A percentile compares a stretch with the other conserved stretches of the same genome.
phyloP scores from a whole-genome alignment of 2,113 vertebrate genomes.

The Alosa alosa region DNA sequence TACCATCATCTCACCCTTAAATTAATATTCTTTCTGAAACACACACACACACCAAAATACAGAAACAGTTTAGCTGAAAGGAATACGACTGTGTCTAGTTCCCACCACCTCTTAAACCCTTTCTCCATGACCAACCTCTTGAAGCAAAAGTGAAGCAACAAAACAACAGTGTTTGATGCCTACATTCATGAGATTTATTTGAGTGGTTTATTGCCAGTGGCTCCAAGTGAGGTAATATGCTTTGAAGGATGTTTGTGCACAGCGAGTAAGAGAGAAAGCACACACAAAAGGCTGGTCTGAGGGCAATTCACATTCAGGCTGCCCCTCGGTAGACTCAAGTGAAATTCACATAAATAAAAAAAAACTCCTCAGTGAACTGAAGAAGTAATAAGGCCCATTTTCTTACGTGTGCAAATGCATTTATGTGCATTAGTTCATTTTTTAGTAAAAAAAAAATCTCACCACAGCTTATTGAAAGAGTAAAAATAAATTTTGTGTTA shows the following conservation, averaged over 20 bases:
- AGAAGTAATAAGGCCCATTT: not conserved
- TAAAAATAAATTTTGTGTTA: not conserved
- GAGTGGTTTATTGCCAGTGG: not conserved
- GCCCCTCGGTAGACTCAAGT: not conserved
- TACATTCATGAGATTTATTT: slow-evolving; percentile 15
- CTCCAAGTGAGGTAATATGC: slow-evolving; percentile 15
- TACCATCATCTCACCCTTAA: not conserved
- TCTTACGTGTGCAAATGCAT: not conserved
- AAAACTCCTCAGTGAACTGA: not conserved
- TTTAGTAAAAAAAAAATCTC: not conserved
- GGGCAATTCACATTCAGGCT: not conserved
- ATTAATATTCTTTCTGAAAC: not conserved
- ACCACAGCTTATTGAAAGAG: not conserved
- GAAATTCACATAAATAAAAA: slow-evolving; percentile 2
- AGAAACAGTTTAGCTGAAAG: not conserved
- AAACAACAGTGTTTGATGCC: slow-evolving; percentile 15
- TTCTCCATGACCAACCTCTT: slow-evolving; percentile 8
- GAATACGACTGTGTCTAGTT: not conserved
- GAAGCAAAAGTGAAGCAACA: slow-evolving; percentile 10
- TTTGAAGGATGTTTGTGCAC: slow-evolving; percentile 17
- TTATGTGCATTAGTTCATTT: not conserved
- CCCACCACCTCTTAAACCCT: not conserved
- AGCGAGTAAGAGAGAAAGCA: not conserved
- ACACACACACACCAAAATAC: too few relatives aligned
- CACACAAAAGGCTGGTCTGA: not conserved